Base-by-base conservation (phyloP, 2,797 vertebrate species). In the Macropodus opercularis region DNA sequence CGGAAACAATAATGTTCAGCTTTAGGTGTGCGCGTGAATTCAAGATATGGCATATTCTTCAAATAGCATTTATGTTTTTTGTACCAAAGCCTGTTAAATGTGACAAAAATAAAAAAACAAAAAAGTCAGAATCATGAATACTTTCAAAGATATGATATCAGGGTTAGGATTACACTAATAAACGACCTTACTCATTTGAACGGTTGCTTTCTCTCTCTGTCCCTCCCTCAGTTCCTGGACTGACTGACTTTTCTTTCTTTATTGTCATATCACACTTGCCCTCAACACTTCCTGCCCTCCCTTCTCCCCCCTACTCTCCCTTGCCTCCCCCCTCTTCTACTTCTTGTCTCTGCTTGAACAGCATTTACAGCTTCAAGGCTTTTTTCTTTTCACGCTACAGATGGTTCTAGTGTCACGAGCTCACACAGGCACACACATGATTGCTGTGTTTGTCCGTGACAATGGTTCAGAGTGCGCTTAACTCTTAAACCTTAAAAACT, bases 331-430 rank as follows among this genome's bases (percentile, higher is more conserved):
- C 48, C 67, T 40, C 31, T 23, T 40, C 31, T 23, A 40, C 72
- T 38, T 65, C 73, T 69, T 58, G 49, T 75, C 72, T 79, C 75
- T 83, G 84, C 80, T 77, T 69, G 68, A 87, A 58, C 72, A 83
- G 68, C 54, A 29, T 72, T 81, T 80, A 75, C 75, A 83, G 79
- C 79, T 84, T 67, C 51, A 17, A 80, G 72, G 65, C 72, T 68
- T 80, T 74, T 81, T 73, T 72, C n/a, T 52, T 2, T 76, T 66
- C 79, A 85, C 66, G 55, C 80, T 84, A 77, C 79, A 88, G 85
- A 84, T 84, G 76, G 73, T 53, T 69, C 64, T 50, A 72, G 78
- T 80, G 77, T 80, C 70, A 65, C 83, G 80, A 58, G 26, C 43
- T 48, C 71, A 53, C 63, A 60, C 58, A 50, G 24, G 52, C 70